Evolutionary conservation across 2,113 vertebrate genomes (phyloP), one percentile per base, ranked within the genome.

Genomic region (Dasypus novemcinctus): DNA sequence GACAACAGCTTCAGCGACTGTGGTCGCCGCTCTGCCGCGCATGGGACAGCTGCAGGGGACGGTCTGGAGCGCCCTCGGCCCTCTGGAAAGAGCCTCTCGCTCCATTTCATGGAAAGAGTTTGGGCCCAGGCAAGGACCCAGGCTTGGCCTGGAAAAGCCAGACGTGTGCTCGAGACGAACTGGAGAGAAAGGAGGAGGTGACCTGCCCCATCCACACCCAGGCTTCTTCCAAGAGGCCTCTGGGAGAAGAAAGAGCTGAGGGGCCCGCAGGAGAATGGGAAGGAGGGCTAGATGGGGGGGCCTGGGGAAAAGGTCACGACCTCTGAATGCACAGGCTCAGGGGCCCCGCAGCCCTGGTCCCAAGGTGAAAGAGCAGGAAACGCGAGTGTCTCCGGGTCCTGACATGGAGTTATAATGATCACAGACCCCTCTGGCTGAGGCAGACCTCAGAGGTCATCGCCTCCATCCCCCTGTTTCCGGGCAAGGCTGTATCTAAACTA

Each of bases 391-490:
- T 95, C 94, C 11, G 38, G 92, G 87, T 90, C 49, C 68, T 85
- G 94, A 93, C 94, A 95, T 81, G 80, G 90, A 90, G 87, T 90
- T 95, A 75, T 81, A 90, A 95, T 87, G 79, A 96, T 74, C 95
- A 95, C 95, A 90, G 87, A 72, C 66, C 84, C 80, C 66, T 81
- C 36, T 9, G 86, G 90, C 15, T 52, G 46, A 54, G 27, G 49
- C 90, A 71, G 90, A 76, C 93, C 87, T 63, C 43, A 4, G 38
- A 90, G 96, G 94, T 96, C 87, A 95, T 61, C 83, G 41, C 52
- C 41, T 91, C 92, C 74, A 23, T 49, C 80, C 83, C 80, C 92
- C 87, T 63, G 41, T 76, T 95, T 97, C 95, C 54, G 1, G 69
- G 43, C 25, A 54, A 21, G 86, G 75, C 75, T 92, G 64, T 36